Conservation (phyloP, 2,113 vertebrate genomes). For the human (Homo sapiens) region GRCh38 chr11:91004001-91004500, state of each 20-base stretch:
- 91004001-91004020: neutral
- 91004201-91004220: neutral
- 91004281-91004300: neutral
- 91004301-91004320: slow-evolving; percentile 20
- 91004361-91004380: neutral
- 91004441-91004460: neutral
- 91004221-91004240: neutral
- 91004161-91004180: neutral
- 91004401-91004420: neutral
- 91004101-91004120: slow-evolving; percentile 43
- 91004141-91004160: neutral
- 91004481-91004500: neutral
- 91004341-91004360: neutral
- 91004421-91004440: neutral
- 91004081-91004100: slow-evolving; percentile 55
- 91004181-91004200: neutral
- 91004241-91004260: neutral
- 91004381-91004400: neutral
- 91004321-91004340: neutral
- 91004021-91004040: slow-evolving; percentile 35
- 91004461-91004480: neutral
- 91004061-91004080: slow-evolving; percentile 54
- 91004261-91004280: fast-evolving
- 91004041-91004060: slow-evolving; percentile 53
- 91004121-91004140: slow-evolving; percentile 55